Percentiles rank a stretch among this genome's conserved stretches.
These are phyloP conservation scores for Smutsia gigantea DNA, from an alignment of 2,797 vertebrate species.

Conservation along the genomic window DNA sequence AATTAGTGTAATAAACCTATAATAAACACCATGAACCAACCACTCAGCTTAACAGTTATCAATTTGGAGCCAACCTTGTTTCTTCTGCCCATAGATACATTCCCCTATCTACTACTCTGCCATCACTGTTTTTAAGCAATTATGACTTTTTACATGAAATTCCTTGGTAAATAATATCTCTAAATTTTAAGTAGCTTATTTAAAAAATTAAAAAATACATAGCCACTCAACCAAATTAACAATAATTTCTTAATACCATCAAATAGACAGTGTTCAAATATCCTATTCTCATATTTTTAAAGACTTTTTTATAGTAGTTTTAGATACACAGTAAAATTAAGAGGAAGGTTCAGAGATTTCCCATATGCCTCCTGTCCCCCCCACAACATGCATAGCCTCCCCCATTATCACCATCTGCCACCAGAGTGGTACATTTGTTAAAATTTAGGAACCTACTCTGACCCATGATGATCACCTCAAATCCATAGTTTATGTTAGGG, in stretches of 20 bases:
- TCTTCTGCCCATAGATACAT: background rate
- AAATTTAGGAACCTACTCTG: background rate
- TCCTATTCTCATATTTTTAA: constrained; percentile 3
- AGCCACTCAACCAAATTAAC: background rate
- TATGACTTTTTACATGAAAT: background rate
- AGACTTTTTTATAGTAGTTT: background rate
- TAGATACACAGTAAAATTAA: background rate
- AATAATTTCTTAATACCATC: background rate
- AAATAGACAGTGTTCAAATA: background rate
- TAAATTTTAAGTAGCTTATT: background rate
- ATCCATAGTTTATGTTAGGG: background rate
- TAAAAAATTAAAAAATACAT: background rate
- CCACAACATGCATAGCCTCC: background rate
- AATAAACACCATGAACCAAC: background rate
- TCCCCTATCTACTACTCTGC: background rate
- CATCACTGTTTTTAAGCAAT: background rate
- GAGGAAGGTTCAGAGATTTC: background rate
- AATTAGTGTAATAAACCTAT: background rate
- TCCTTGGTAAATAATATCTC: background rate
- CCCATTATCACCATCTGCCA: background rate
- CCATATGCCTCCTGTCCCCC: too few relatives aligned
- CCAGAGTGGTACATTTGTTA: background rate
- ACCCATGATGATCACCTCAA: background rate
- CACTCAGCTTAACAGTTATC: background rate
- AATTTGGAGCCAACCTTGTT: background rate